Base-by-base conservation (phyloP, 2,888 invertebrate species). In the Scaptodrosophila latifasciaeformis region DNA sequence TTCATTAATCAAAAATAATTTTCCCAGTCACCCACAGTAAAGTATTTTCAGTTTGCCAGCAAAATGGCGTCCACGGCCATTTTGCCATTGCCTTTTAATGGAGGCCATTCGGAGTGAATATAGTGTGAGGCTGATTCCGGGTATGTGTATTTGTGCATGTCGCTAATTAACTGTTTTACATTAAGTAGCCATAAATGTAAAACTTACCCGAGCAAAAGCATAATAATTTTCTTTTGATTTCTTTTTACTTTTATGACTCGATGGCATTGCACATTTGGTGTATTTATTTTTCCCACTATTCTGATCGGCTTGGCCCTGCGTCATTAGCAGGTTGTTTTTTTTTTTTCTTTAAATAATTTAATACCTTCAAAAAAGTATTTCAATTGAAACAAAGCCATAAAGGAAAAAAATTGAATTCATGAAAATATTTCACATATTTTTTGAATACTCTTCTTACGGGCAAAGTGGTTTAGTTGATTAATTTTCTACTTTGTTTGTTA, bases 1-100 rank as follows among this genome's bases (percentile, higher is more conserved):
- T 67, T 70, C 65, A 81, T 81, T 78, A 81, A 81, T 81, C 81
- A 81, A 79, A 70, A 70, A 68, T 59, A 72, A 81, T 81, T 81
- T 66, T 57, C 59, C 62, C n/a, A n/a, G 63, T 47, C 50, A 61
- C 63, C 63, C 54, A 56, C 40, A 44, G 31, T 12, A 5, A 13
- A n/a, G 10, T 9, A 9, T 31, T 34, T 2, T n/a, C n/a, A n/a
- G n/a, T n/a, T n/a, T 15, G 29, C 34, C 42, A 21, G n/a, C 21
- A 1, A 17, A 17, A 35, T 15, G 7, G 37, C 13, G 21, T 19
- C 24, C n/a, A 24, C n/a, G n/a, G n/a, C 10, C 19, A 17, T 42
- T 19, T 3, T n/a, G 19, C 12, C 10, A n/a, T 17, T 2, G 2
- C 7, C 18, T 10, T 10, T 7, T 19, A 21, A 21, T 31, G 31